Evolutionary conservation across 2,888 invertebrate genomes (phyloP).

Genomic region (Apamea monoglypha): DNA sequence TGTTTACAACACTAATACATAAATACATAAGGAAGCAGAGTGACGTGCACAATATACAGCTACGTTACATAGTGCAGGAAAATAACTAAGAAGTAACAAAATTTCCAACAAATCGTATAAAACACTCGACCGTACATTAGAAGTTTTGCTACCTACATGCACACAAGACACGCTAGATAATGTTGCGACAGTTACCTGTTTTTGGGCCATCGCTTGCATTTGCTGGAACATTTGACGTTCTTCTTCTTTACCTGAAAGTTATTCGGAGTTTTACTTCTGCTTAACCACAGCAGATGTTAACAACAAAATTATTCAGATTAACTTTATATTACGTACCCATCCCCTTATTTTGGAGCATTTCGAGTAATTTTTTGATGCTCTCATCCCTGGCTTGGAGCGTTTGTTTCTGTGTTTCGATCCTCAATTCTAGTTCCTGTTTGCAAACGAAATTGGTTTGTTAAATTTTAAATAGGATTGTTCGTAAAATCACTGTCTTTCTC

Average conservation of each 20-base stretch:
- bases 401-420: constrained; percentile 99
- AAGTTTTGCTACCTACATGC: constrained; percentile 78
- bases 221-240: constrained; percentile 99
- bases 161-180: constrained; percentile 68
- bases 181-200: constrained; percentile 93
- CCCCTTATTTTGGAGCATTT: constrained; percentile 99
- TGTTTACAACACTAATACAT: constrained; percentile 81
- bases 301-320: constrained; percentile 50
- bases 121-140: constrained; percentile 60
- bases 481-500: constrained; percentile 35
- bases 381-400: constrained; percentile 99
- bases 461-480: constrained; percentile 44
- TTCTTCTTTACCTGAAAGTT: constrained; percentile 96
- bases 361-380: constrained; percentile 99
- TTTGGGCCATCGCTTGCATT: constrained; percentile 99
- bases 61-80: constrained; percentile 80
- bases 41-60: constrained; percentile 84
- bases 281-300: constrained; percentile 44
- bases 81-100: constrained; percentile 71
- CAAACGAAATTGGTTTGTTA: constrained; percentile 61
- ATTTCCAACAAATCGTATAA: constrained; percentile 70
- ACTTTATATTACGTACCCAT: constrained; percentile 93
- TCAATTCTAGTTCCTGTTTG: constrained; percentile 96
- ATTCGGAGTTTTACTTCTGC: constrained; percentile 83
- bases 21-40: constrained; percentile 83